These are phyloP conservation scores for Chaetodon auriga DNA, from an alignment of 2,113 vertebrate genomes.

Conservation along the genomic window DNA sequence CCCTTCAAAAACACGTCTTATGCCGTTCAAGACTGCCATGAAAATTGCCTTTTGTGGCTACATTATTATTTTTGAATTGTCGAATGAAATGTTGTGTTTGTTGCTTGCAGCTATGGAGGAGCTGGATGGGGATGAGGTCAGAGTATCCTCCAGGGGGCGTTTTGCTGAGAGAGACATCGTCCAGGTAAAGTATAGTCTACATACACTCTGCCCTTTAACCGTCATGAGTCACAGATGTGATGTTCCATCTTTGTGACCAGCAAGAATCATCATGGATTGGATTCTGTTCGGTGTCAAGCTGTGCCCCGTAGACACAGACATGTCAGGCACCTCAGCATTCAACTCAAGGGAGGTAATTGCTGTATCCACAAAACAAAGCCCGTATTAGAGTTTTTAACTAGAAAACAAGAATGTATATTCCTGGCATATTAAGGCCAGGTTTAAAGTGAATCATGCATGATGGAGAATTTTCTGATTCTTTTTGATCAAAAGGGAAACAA, in stretches of 20 bases:
- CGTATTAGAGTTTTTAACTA: not conserved
- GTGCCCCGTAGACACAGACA: too few relatives aligned
- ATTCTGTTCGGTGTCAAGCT: not conserved
- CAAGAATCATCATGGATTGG: not conserved
- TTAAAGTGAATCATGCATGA: too few relatives aligned
- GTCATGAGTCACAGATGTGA: not conserved
- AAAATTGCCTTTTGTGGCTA: too few relatives aligned
- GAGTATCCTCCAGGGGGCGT: conserved; percentile 92
- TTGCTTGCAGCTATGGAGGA: conserved; percentile 93
- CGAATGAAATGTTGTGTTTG: conserved; percentile 21
- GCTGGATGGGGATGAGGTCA: conserved; percentile 94
- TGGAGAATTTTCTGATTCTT: not conserved
- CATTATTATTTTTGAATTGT: too few relatives aligned
- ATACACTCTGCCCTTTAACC: not conserved
- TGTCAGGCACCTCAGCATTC: not conserved
- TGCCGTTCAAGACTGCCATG: too few relatives aligned
- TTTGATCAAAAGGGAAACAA: not conserved
- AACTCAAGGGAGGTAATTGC: not conserved
- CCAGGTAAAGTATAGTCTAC: conserved; percentile 81
- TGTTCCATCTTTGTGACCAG: not conserved
- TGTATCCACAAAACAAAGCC: not conserved
- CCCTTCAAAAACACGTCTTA: too few relatives aligned
- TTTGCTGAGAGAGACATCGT: conserved; percentile 95
- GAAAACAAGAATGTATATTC: not conserved
- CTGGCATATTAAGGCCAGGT: not conserved